Conservation (phyloP, 2,797 vertebrate genomes). For the Poliocrania exsul region DNA sequence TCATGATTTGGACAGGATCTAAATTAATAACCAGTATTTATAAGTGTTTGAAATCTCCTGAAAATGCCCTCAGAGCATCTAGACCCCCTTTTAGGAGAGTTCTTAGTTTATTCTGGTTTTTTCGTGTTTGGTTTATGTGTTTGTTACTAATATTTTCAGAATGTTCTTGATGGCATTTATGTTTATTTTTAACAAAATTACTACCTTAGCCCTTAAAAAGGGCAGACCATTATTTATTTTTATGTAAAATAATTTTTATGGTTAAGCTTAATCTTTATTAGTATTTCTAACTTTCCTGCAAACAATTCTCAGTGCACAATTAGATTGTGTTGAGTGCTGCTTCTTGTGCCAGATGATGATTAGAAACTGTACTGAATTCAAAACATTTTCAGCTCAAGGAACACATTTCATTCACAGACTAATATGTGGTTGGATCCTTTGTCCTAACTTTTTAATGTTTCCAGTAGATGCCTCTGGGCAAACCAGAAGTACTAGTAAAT, state of each 20-base stretch:
- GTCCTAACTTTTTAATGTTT: slow-evolving; percentile 22
- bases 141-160: neutral
- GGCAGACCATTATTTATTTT: slow-evolving; percentile 35
- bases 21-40: neutral
- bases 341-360: slow-evolving; percentile 5
- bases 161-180: neutral
- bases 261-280: slow-evolving; percentile 37
- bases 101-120: neutral
- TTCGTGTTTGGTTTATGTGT: neutral
- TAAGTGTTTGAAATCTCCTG: neutral
- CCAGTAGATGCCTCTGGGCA: neutral
- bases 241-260: neutral
- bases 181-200: slow-evolving; percentile 37
- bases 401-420: neutral
- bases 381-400: slow-evolving; percentile 21
- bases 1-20: neutral
- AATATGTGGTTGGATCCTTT: neutral
- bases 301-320: slow-evolving; percentile 6
- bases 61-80: neutral
- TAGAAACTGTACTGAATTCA: slow-evolving; percentile 17
- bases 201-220: neutral
- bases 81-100: neutral
- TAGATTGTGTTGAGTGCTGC: slow-evolving; percentile 6
- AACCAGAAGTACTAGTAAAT: slow-evolving; percentile 33
- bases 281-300: slow-evolving; percentile 1